These are phyloP conservation scores for Antechinus flavipes DNA, from an alignment of 2,113 vertebrate genomes.

Conservation along the genomic window DNA sequence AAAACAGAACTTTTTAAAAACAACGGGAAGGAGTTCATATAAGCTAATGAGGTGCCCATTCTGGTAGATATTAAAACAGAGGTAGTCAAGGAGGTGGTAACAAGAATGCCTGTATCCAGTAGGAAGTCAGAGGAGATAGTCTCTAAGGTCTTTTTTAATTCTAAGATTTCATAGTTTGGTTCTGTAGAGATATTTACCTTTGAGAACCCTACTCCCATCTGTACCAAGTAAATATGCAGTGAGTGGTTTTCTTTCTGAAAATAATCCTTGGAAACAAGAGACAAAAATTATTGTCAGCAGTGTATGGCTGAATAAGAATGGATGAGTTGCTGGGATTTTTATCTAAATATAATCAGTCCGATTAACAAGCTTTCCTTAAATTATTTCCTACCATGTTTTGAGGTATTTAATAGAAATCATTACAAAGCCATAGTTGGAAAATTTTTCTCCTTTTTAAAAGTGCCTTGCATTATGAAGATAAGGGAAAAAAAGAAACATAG, in stretches of 20 bases:
- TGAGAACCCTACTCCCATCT: background rate
- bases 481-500: background rate
- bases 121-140: background rate
- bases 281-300: background rate
- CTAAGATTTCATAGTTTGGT: background rate
- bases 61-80: background rate
- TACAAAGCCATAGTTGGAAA: background rate
- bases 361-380: background rate
- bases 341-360: background rate
- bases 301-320: background rate
- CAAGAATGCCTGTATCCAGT: background rate
- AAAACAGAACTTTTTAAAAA: background rate
- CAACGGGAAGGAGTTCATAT: background rate
- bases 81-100: background rate
- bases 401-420: background rate
- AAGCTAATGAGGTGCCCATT: background rate
- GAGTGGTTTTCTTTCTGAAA: background rate
- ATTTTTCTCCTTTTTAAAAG: background rate
- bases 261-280: background rate
- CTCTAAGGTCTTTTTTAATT: background rate
- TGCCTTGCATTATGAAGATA: background rate
- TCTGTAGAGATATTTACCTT: background rate
- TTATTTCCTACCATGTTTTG: rapidly evolving
- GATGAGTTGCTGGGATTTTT: background rate
- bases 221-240: background rate